Percentiles rank a stretch among this genome's conserved stretches.
phyloP scores from a whole-genome alignment of 2,888 invertebrate species.

The Galerucella pusilla region DNA sequence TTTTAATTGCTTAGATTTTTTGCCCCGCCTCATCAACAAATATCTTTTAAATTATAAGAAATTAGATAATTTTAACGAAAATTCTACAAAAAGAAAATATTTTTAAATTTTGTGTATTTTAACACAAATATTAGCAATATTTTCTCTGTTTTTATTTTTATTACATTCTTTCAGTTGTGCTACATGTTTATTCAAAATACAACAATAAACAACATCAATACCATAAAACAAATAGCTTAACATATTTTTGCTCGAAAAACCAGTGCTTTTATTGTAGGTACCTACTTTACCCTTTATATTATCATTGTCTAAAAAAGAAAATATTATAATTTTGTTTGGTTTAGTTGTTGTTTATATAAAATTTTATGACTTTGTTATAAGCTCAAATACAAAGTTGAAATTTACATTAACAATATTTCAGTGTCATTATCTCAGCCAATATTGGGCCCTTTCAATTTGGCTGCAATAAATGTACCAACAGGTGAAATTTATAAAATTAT shows the following conservation, averaged over 20 bases:
- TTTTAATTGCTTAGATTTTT: not conserved
- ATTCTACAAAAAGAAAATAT: not conserved
- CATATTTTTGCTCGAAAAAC: not conserved
- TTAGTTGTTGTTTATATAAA: not conserved
- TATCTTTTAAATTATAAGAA: not conserved
- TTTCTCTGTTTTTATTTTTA: not conserved
- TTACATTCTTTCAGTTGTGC: not conserved
- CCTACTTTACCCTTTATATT: not conserved
- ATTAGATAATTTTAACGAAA: not conserved
- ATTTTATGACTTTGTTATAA: slow-evolving; percentile 13
- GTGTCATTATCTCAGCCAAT: slow-evolving; percentile 57
- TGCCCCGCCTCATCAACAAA: not conserved
- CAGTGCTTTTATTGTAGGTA: slow-evolving; percentile 3
- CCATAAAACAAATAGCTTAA: not conserved
- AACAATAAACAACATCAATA: not conserved
- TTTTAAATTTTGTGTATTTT: not conserved
- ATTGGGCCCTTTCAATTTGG: slow-evolving; percentile 59
- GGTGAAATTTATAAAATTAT: slow-evolving; percentile 54
- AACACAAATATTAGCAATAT: not conserved
- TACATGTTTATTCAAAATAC: not conserved
- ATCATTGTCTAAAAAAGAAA: not conserved
- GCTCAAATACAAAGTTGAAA: not conserved
- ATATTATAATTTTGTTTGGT: not conserved
- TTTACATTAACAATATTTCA: slow-evolving; percentile 22
- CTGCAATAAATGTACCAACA: slow-evolving; percentile 56